These are phyloP conservation scores for Cebidichthys violaceus DNA, from an alignment of 2,113 vertebrate species.

Conservation along the genomic window DNA sequence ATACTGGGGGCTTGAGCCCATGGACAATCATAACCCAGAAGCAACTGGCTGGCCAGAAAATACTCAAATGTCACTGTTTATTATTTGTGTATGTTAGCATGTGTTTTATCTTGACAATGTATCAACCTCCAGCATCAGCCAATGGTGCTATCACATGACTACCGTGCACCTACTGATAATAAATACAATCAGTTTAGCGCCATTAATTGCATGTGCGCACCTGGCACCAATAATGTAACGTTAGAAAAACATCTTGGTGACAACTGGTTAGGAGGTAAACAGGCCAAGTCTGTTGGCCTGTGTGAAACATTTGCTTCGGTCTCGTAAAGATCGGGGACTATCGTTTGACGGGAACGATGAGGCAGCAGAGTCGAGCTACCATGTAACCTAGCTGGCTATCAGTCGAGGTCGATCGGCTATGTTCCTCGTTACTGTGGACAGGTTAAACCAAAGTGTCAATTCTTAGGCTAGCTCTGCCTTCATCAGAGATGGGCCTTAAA, in stretches of 20 bases:
- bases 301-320: not conserved
- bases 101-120: not conserved
- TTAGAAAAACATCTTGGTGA: not conserved
- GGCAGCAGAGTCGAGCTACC: conserved; percentile 29
- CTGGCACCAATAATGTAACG: not conserved
- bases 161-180: conserved; percentile 45
- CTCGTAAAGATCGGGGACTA: not conserved
- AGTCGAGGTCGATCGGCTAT: conserved; percentile 18
- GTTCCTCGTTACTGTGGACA: conserved; percentile 12
- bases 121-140: not conserved
- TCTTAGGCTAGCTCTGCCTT: conserved; percentile 35
- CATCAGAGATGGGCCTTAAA: conserved; percentile 54
- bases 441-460: not conserved
- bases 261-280: not conserved
- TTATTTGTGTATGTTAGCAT: not conserved
- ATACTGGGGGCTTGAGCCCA: not conserved
- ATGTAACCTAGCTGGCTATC: conserved; percentile 10
- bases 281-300: conserved; percentile 40
- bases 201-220: not conserved
- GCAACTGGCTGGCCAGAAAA: not conserved
- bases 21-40: not conserved
- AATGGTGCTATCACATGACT: not conserved
- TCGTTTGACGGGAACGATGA: conserved; percentile 19
- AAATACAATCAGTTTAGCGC: not conserved
- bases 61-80: not conserved